Conservation (phyloP, 2,888 invertebrate species). For the Pyrrhia umbra region DNA sequence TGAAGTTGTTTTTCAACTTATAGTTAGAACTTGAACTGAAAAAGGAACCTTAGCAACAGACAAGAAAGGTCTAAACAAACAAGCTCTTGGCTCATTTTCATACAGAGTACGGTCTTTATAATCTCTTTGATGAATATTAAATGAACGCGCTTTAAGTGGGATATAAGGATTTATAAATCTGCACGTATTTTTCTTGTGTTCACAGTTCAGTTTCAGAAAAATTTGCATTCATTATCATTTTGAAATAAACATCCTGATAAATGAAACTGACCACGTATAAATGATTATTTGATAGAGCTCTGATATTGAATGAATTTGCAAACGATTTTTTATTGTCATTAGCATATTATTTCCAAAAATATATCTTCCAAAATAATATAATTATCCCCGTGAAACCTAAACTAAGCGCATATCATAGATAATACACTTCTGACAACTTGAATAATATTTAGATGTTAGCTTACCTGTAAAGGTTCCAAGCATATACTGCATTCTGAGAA, state of each 20-base stretch:
- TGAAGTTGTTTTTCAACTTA: background rate
- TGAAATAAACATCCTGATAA: background rate
- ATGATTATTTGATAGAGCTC: too few relatives aligned
- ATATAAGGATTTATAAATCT: constrained; percentile 18
- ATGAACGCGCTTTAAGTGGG: constrained; percentile 13
- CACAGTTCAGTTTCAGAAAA: background rate
- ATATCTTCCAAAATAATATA: too few relatives aligned
- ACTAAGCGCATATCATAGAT: too few relatives aligned
- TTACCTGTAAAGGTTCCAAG: constrained; percentile 87
- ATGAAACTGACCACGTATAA: too few relatives aligned
- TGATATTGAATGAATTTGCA: too few relatives aligned
- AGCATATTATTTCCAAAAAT: too few relatives aligned
- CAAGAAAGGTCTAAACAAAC: constrained; percentile 14
- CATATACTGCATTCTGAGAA: constrained; percentile 89
- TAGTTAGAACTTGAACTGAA: background rate
- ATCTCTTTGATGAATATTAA: constrained; percentile 37
- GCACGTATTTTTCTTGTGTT: constrained; percentile 2
- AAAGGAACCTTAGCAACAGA: background rate
- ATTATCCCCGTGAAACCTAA: too few relatives aligned
- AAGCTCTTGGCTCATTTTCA: constrained; percentile 19
- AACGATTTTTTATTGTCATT: too few relatives aligned
- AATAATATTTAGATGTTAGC: background rate
- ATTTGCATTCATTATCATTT: constrained; percentile 17
- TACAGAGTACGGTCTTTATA: constrained; percentile 34
- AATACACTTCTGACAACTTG: too few relatives aligned